Percentiles rank a stretch among this genome's conserved stretches.
Conservation (phyloP, 1,140 invertebrate species). For the Zeugodacus cucurbitae region DNA sequence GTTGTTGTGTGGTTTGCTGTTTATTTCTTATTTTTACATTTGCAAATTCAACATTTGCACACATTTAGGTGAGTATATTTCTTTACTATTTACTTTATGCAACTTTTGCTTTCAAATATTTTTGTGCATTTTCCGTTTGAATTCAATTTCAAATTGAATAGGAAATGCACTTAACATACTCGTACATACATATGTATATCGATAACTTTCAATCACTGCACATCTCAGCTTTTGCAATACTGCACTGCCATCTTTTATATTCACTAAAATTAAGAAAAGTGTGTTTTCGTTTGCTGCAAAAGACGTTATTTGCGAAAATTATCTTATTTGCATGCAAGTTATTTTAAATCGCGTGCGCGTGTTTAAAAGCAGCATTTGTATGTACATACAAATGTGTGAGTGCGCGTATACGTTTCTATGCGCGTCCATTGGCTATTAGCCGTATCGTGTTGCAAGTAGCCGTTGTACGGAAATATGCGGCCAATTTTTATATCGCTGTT, state of each 20-base stretch:
- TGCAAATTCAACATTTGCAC: neutral
- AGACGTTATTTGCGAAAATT: constrained; percentile 18
- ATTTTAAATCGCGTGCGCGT: constrained; percentile 22
- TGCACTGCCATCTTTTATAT: neutral
- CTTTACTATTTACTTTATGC: neutral
- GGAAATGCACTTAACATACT: neutral
- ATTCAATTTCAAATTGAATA: neutral
- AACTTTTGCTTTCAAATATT: neutral
- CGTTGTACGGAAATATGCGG: neutral
- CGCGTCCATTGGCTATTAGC: neutral
- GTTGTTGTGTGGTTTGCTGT: neutral
- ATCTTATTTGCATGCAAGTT: neutral
- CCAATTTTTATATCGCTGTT: neutral
- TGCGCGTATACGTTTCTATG: neutral
- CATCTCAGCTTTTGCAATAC: neutral
- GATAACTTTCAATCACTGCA: neutral
- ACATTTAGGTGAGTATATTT: neutral
- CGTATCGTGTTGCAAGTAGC: neutral
- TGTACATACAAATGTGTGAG: neutral
- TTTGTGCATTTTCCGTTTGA: neutral
- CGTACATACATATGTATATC: neutral
- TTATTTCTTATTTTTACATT: neutral
- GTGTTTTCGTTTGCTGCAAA: neutral
- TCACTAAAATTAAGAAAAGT: neutral
- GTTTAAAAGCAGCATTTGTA: neutral